Conservation (phyloP, 2,888 invertebrate genomes). For the Lutraria lutraria region DNA sequence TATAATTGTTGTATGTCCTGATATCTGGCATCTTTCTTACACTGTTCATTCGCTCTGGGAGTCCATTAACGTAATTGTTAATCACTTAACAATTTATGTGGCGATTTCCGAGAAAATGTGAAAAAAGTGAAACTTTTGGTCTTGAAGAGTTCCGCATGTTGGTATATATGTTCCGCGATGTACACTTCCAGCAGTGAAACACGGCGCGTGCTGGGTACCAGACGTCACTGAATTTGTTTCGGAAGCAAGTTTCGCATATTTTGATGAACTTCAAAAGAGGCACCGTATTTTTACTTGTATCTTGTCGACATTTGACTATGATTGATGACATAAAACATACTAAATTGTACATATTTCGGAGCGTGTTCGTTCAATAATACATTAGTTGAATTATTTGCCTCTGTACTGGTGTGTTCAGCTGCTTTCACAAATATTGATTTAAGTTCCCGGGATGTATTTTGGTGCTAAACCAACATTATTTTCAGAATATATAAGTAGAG, state of each 20-base stretch:
- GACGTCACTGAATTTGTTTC: constrained; percentile 26
- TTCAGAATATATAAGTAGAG: not conserved
- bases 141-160: constrained; percentile 24
- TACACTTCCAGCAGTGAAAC: constrained; percentile 38
- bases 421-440: not conserved
- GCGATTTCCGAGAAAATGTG: constrained; percentile 56
- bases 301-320: constrained; percentile 16
- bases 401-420: not conserved
- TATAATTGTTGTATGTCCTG: constrained; percentile 35
- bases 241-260: constrained; percentile 20
- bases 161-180: constrained; percentile 26
- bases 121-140: constrained; percentile 51
- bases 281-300: constrained; percentile 21
- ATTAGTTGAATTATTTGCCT: constrained; percentile 5
- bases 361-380: constrained; percentile 8
- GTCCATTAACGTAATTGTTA: constrained; percentile 70
- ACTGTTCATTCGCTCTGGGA: constrained; percentile 43
- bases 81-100: constrained; percentile 70
- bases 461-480: constrained; percentile 6
- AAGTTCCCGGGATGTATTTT: not conserved
- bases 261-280: constrained; percentile 30
- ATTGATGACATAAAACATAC: constrained; percentile 22
- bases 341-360: constrained; percentile 27
- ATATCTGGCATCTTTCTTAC: constrained; percentile 50
- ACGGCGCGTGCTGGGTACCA: constrained; percentile 36